Evolutionary conservation across 2,797 vertebrate genomes (phyloP).

Genomic region (Euthynnus affinis): DNA sequence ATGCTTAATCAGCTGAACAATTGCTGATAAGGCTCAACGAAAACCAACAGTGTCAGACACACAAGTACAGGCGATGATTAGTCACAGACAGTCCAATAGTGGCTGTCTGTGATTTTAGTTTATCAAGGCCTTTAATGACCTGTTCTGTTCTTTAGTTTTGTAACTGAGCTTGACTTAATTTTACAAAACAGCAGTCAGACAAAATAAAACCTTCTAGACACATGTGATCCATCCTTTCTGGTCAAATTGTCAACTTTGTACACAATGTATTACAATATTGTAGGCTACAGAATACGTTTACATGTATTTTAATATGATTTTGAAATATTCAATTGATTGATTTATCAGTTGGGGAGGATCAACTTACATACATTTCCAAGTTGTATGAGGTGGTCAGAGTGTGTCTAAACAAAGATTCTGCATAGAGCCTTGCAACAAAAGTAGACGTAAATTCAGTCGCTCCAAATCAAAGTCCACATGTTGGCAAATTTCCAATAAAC

Average conservation of each 20-base stretch:
- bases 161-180: neutral
- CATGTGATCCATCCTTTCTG: neutral
- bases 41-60: neutral
- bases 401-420: neutral
- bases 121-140: too few species aligned
- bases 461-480: neutral
- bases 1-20: neutral
- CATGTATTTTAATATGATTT: neutral
- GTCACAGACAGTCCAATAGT: neutral
- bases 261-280: neutral
- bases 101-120: neutral
- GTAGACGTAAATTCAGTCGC: neutral
- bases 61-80: neutral
- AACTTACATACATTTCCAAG: neutral
- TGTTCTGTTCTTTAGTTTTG: too few species aligned
- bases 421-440: neutral
- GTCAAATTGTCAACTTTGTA: neutral
- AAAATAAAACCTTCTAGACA: neutral
- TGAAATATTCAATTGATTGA: neutral
- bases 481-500: too few species aligned
- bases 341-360: neutral
- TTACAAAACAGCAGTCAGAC: neutral
- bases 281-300: neutral
- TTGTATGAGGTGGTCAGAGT: neutral
- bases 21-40: conserved; percentile 16